Conservation (phyloP, 2,113 vertebrate genomes). For the Cathartes aura region DNA sequence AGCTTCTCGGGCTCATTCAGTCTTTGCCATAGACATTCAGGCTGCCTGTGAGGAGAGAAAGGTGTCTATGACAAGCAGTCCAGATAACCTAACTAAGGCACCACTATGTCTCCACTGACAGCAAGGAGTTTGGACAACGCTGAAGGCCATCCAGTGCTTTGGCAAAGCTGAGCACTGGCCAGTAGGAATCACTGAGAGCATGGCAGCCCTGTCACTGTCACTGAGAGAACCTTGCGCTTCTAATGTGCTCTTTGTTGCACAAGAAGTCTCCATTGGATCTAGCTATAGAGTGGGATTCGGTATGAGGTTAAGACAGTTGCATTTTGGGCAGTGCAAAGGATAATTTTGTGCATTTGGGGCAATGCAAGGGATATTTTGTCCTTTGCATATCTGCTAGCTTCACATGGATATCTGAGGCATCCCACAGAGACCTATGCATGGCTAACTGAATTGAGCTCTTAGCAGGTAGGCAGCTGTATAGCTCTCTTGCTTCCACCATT, state of each 20-base stretch:
- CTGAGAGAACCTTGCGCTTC: neutral
- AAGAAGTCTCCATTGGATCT: neutral
- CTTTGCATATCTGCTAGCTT: neutral
- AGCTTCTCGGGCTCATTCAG: neutral
- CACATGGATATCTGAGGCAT: neutral
- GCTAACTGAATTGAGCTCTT: neutral
- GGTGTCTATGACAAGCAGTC: neutral
- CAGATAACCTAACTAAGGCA: neutral
- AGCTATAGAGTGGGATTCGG: neutral
- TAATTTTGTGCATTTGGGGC: neutral
- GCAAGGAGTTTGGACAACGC: neutral
- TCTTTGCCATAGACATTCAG: neutral
- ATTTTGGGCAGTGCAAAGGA: neutral
- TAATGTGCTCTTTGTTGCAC: neutral
- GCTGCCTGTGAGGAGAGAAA: neutral
- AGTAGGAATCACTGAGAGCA: neutral
- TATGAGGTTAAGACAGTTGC: neutral
- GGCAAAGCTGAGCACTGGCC: neutral
- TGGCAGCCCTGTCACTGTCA: neutral
- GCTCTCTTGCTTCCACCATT: neutral
- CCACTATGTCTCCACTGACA: neutral
- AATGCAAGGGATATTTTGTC: neutral
- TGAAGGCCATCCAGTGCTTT: neutral
- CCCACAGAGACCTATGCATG: neutral
- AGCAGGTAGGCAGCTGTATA: neutral